phyloP scores from a whole-genome alignment of 2,888 invertebrate species.

The Galeruca laticollis region DNA sequence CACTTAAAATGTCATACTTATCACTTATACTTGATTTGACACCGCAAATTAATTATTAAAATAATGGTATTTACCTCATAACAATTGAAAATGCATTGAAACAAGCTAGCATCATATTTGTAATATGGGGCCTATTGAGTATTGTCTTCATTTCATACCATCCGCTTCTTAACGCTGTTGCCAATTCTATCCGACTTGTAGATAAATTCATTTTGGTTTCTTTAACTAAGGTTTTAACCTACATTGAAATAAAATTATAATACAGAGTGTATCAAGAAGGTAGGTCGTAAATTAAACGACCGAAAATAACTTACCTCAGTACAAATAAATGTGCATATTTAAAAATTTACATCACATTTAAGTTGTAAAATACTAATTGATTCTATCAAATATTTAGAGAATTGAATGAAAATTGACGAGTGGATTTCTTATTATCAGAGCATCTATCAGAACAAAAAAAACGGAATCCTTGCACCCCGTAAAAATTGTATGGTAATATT shows the following conservation, averaged over 20 bases:
- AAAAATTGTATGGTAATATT: no score
- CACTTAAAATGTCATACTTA: neutral
- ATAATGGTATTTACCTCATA: constrained; percentile 70
- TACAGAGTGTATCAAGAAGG: no score
- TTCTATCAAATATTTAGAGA: no score
- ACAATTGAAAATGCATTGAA: constrained; percentile 75
- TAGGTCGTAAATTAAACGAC: no score
- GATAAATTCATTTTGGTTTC: constrained; percentile 61
- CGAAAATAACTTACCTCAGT: constrained; percentile 64
- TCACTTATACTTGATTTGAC: no score
- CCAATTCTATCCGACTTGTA: constrained; percentile 60
- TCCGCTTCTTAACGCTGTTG: constrained; percentile 71
- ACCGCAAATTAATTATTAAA: neutral
- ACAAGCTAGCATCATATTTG: constrained; percentile 74
- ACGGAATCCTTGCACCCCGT: no score
- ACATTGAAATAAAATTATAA: no score
- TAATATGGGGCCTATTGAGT: constrained; percentile 73
- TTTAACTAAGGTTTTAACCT: constrained; percentile 56
- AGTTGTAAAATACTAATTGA: no score
- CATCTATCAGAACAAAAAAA: no score
- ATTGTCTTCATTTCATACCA: constrained; percentile 74
- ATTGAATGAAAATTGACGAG: neutral
- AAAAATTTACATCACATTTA: no score
- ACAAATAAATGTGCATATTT: constrained; percentile 33
- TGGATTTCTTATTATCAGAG: no score